Percentiles rank a stretch among this genome's conserved stretches.
Evolutionary conservation across 2,113 vertebrate species (phyloP).

Genomic region (Datnioides undecimradiatus): DNA sequence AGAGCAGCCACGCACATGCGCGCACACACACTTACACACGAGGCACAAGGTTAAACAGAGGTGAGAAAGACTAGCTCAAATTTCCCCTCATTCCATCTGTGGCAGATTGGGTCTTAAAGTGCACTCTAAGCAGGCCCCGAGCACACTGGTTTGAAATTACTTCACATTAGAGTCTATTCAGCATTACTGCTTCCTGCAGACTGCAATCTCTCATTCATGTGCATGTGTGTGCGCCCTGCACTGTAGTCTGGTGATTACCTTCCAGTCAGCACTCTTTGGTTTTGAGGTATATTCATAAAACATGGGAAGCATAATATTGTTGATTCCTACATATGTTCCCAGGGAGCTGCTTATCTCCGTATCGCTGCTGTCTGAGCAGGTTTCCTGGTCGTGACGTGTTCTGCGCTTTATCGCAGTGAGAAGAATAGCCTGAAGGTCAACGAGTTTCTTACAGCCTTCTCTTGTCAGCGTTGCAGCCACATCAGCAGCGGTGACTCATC

Average conservation of each 20-base stretch:
- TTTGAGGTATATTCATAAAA: constrained; percentile 27
- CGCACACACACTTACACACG: constrained; percentile 12
- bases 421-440: constrained; percentile 54
- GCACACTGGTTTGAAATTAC: constrained; percentile 71
- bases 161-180: constrained; percentile 75
- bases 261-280: constrained; percentile 46
- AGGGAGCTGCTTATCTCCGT: constrained; percentile 24
- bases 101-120: constrained; percentile 64
- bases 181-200: constrained; percentile 56
- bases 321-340: constrained; percentile 8
- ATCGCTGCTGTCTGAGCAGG: constrained; percentile 18
- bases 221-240: constrained; percentile 4
- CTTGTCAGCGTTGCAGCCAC: constrained; percentile 11
- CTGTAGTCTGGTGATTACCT: constrained; percentile 26
- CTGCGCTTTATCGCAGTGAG: constrained; percentile 6
- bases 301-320: constrained; percentile 1
- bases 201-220: constrained; percentile 55
- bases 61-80: constrained; percentile 65
- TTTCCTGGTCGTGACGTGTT: neutral
- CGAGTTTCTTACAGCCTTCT: neutral
- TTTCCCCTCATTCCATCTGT: constrained; percentile 62
- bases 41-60: constrained; percentile 72
- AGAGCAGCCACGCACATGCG: constrained; percentile 14
- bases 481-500: constrained; percentile 56
- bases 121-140: constrained; percentile 61